Conservation (phyloP, 1,140 invertebrate genomes). For the Apis laboriosa region DNA sequence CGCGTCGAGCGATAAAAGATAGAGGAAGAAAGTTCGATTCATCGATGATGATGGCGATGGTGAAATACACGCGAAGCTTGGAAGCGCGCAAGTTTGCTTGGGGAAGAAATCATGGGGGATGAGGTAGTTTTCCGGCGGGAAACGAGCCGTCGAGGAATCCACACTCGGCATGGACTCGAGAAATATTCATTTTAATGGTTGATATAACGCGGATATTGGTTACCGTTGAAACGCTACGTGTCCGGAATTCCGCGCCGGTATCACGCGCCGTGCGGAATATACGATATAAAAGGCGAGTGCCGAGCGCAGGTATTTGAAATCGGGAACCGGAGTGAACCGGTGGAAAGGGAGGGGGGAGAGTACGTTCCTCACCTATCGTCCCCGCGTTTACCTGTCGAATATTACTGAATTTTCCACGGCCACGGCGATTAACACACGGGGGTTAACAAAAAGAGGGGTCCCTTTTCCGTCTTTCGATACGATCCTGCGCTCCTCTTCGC, state of each 20-base stretch:
- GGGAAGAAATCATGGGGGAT: conserved; percentile 14
- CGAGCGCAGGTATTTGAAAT: conserved; percentile 36
- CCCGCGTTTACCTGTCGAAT: neutral
- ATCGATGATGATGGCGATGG: neutral
- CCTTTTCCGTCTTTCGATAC: too few species aligned
- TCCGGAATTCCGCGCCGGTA: conserved; percentile 47
- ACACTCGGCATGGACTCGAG: conserved; percentile 53
- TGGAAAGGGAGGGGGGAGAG: neutral
- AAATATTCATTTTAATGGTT: conserved; percentile 75
- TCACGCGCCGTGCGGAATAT: conserved; percentile 47
- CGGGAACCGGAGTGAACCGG: conserved; percentile 2
- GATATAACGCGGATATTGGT: conserved; percentile 71
- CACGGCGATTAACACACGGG: too few species aligned
- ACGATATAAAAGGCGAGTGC: conserved; percentile 34
- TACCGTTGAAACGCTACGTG: conserved; percentile 68
- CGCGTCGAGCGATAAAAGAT: neutral
- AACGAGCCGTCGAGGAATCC: neutral
- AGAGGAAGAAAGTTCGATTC: neutral
- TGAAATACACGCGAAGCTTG: neutral
- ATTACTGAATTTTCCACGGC: neutral
- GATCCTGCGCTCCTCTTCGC: too few species aligned
- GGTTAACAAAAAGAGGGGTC: neutral
- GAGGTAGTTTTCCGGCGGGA: conserved; percentile 1
- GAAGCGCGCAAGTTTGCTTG: too few species aligned
- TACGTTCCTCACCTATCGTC: neutral